Evolutionary conservation across 2,888 invertebrate species (phyloP).

Genomic region (Oithona nana): DNA sequence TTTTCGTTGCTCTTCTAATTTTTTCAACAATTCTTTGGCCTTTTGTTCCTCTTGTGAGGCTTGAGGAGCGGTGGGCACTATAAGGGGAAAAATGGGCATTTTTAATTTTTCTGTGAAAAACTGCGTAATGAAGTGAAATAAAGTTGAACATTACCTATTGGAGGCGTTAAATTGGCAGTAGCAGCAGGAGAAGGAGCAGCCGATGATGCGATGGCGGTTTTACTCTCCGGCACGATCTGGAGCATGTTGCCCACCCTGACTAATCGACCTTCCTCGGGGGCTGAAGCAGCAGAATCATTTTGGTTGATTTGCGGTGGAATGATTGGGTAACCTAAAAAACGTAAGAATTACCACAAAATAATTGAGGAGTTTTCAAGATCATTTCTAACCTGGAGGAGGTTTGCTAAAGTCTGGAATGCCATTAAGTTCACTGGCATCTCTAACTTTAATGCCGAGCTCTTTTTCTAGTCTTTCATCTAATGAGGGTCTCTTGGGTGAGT

Average conservation of each 20-base stretch:
- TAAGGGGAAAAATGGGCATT: no score
- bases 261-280: slow-evolving; percentile 5
- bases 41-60: neutral
- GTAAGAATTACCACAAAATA: no score
- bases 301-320: neutral
- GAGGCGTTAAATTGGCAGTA: neutral
- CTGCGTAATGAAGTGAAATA: no score
- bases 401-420: slow-evolving; percentile 4
- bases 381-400: slow-evolving; percentile 8
- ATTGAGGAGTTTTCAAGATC: no score
- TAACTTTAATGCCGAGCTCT: slow-evolving; percentile 35
- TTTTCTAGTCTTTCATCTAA: slow-evolving; percentile 40
- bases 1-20: slow-evolving; percentile 4
- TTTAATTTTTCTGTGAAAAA: no score
- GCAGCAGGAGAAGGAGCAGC: neutral
- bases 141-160: no score
- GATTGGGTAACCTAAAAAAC: neutral
- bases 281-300: no score
- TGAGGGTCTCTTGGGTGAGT: slow-evolving; percentile 38
- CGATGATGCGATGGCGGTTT: neutral
- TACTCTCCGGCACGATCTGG: slow-evolving; percentile 3
- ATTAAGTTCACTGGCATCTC: slow-evolving; percentile 4
- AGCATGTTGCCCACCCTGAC: slow-evolving; percentile 11
- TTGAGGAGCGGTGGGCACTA: neutral
- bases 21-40: neutral